Percentiles rank a stretch among this genome's conserved stretches.
phyloP scores from a whole-genome alignment of 2,888 invertebrate genomes.

The Pilophorus perplexus region DNA sequence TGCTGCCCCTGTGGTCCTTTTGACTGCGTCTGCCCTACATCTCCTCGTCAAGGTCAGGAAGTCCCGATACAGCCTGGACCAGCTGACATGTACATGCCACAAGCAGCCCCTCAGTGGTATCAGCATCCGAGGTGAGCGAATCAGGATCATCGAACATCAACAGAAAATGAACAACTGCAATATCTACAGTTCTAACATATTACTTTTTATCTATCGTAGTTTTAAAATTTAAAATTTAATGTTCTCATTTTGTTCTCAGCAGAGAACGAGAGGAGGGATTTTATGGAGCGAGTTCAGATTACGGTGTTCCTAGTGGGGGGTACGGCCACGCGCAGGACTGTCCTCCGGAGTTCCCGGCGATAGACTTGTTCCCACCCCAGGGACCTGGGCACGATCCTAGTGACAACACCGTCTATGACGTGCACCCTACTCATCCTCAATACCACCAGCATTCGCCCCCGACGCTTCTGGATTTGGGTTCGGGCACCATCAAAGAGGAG shows the following conservation, averaged over 20 bases:
- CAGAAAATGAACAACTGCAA: too few relatives aligned
- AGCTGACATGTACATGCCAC: constrained; percentile 48
- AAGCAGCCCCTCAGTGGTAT: constrained; percentile 44
- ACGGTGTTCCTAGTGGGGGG: constrained; percentile 52
- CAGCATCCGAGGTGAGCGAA: constrained; percentile 37
- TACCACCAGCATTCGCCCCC: constrained; percentile 55
- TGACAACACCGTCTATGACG: constrained; percentile 1
- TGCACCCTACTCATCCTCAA: constrained; percentile 11
- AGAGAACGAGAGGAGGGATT: constrained; percentile 32
- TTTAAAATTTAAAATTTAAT: neutral
- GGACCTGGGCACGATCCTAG: neutral
- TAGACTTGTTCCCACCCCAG: constrained; percentile 16
- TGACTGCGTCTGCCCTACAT: constrained; percentile 63
- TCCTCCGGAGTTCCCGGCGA: constrained; percentile 50
- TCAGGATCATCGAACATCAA: neutral
- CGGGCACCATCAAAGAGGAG: constrained; percentile 57
- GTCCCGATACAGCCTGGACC: constrained; percentile 39
- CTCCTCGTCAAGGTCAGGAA: constrained; percentile 50
- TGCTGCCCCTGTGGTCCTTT: constrained; percentile 72
- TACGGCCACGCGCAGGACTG: constrained; percentile 49
- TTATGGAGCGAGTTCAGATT: constrained; percentile 21
- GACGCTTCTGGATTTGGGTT: constrained; percentile 68
- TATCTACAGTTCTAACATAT: neutral
- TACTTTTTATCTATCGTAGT: neutral
- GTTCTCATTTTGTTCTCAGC: neutral